Evolutionary conservation across 2,888 invertebrate genomes (phyloP).

Genomic region (Marasmarcha lunaedactyla): DNA sequence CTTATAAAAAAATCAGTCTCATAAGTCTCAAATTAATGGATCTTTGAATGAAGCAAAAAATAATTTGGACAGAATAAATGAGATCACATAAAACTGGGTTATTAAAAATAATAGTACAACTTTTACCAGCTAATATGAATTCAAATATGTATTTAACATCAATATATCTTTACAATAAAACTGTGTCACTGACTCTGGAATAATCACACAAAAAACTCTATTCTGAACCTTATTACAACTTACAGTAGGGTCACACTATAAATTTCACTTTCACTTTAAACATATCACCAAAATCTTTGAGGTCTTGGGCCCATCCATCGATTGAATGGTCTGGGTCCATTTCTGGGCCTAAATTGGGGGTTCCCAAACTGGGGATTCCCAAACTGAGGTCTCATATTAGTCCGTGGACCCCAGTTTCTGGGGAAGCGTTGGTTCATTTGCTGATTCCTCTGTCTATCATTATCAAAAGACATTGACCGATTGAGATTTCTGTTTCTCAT

Average conservation of each 20-base stretch:
- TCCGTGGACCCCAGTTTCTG: conserved; percentile 49
- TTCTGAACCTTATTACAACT: neutral
- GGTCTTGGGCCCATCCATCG: conserved; percentile 49
- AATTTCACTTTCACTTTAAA: conserved; percentile 12
- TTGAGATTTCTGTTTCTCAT: conserved; percentile 23
- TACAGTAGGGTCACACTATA: conserved; percentile 16
- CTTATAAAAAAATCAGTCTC: too few relatives aligned
- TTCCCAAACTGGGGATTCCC: conserved; percentile 20
- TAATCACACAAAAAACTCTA: too few relatives aligned
- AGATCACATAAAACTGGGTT: too few relatives aligned
- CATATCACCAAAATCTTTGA: conserved; percentile 57
- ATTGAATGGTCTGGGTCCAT: conserved; percentile 42
- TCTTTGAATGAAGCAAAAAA: too few relatives aligned
- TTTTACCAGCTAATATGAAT: too few relatives aligned
- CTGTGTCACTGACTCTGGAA: too few relatives aligned
- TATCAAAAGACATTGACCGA: neutral
- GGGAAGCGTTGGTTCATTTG: conserved; percentile 42
- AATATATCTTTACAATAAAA: too few relatives aligned
- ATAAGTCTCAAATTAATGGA: too few relatives aligned
- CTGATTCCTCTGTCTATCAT: conserved; percentile 21
- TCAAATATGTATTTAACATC: too few relatives aligned
- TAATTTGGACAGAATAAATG: too few relatives aligned
- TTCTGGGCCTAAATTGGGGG: conserved; percentile 39
- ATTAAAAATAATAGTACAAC: too few relatives aligned
- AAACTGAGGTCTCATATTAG: conserved; percentile 31